Conservation (phyloP, 2,888 invertebrate species). For the Pocota personata region DNA sequence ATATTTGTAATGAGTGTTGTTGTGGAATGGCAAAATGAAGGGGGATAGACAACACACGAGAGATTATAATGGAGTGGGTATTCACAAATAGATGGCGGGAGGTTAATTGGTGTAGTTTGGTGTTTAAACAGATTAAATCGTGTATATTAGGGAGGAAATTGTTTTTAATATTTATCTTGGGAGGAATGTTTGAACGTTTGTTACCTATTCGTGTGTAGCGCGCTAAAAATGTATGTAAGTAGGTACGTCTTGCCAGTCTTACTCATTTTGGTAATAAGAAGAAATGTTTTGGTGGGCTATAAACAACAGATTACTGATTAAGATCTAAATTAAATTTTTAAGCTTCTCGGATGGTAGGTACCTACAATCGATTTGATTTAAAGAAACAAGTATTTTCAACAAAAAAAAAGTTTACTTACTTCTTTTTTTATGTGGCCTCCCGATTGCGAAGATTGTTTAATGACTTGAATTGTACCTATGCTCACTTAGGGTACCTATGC, state of each 20-base stretch:
- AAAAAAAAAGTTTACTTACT: background rate
- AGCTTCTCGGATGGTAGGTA: background rate
- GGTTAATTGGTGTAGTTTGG: slow-evolving; percentile 72
- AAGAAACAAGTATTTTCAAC: background rate
- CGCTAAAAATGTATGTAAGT: background rate
- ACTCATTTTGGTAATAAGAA: background rate
- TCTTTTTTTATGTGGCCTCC: no score
- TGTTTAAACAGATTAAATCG: slow-evolving; percentile 73
- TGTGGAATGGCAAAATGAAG: slow-evolving; percentile 72
- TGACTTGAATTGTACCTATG: no score
- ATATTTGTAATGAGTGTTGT: slow-evolving; percentile 73
- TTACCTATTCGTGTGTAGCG: background rate
- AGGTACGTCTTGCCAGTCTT: background rate
- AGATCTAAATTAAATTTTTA: background rate
- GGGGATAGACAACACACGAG: slow-evolving; percentile 55
- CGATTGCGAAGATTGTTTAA: no score
- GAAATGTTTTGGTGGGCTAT: background rate
- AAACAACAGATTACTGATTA: slow-evolving; percentile 16
- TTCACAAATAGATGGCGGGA: slow-evolving; percentile 74
- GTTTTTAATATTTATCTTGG: slow-evolving; percentile 67
- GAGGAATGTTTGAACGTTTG: slow-evolving; percentile 33
- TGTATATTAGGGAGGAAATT: slow-evolving; percentile 70
- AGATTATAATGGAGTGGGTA: slow-evolving; percentile 58
- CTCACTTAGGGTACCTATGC: no score
- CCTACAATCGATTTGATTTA: background rate